Percentiles rank a stretch among this genome's conserved stretches.
phyloP scores from a whole-genome alignment of 1,140 invertebrate genomes.

The Dufourea novaeangliae region DNA sequence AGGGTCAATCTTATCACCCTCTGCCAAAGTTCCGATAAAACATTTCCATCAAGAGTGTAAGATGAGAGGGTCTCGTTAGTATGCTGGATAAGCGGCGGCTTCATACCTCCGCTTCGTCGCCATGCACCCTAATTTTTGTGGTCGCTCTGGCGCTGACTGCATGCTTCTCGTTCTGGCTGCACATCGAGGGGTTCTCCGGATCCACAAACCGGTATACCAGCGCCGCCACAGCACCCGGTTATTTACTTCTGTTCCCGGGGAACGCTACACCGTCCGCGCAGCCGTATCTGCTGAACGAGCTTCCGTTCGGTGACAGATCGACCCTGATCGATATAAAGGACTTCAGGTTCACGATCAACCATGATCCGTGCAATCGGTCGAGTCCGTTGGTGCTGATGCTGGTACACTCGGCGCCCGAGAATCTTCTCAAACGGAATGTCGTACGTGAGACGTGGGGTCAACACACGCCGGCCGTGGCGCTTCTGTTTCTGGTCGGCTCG shows the following conservation, averaged over 20 bases:
- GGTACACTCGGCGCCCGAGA: slow-evolving; percentile 86
- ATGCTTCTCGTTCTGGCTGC: slow-evolving; percentile 70
- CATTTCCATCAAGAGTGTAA: slow-evolving; percentile 58
- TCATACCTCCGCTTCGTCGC: slow-evolving; percentile 71
- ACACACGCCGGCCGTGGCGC: slow-evolving; percentile 74
- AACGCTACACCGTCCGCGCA: slow-evolving; percentile 60
- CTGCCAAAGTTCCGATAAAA: no score
- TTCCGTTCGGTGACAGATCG: slow-evolving; percentile 76
- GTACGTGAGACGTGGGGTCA: slow-evolving; percentile 88
- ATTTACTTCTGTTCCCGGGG: slow-evolving; percentile 64
- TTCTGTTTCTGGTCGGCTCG: slow-evolving; percentile 88
- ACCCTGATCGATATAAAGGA: slow-evolving; percentile 83
- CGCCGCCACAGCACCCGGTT: slow-evolving; percentile 57
- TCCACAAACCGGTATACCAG: slow-evolving; percentile 43
- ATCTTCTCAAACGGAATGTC: slow-evolving; percentile 83
- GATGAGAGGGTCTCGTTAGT: slow-evolving; percentile 71
- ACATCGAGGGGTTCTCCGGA: slow-evolving; percentile 60
- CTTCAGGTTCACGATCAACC: slow-evolving; percentile 83
- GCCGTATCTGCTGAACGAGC: slow-evolving; percentile 61
- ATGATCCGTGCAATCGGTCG: slow-evolving; percentile 80
- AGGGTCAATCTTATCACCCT: no score
- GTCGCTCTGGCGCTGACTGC: slow-evolving; percentile 67
- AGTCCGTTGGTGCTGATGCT: slow-evolving; percentile 84
- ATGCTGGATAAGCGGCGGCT: slow-evolving; percentile 76
- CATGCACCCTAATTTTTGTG: slow-evolving; percentile 69